These are phyloP conservation scores for Congeria kusceri DNA, from an alignment of 2,888 invertebrate species.

Conservation along the genomic window DNA sequence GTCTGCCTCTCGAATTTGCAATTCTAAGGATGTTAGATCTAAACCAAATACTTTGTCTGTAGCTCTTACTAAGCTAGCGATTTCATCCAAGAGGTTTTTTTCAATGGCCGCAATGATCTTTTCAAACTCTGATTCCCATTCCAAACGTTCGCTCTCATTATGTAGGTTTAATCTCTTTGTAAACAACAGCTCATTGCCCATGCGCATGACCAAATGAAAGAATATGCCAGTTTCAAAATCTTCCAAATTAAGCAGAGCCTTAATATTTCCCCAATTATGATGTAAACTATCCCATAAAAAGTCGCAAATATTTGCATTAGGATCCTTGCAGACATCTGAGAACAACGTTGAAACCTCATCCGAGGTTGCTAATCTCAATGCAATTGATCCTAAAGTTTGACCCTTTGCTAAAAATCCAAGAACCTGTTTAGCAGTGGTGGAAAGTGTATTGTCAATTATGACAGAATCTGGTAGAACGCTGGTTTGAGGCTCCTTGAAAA, in stretches of 20 bases:
- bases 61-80: background rate
- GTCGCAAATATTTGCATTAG: too few relatives aligned
- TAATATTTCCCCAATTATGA: conserved; percentile 8
- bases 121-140: conserved; percentile 28
- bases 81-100: background rate
- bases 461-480: too few relatives aligned
- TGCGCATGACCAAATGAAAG: too few relatives aligned
- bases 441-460: background rate
- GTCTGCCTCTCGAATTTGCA: conserved; percentile 11
- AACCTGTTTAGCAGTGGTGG: conserved; percentile 27
- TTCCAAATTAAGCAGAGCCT: background rate
- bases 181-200: too few relatives aligned
- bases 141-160: background rate
- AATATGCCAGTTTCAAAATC: too few relatives aligned
- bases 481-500: too few relatives aligned
- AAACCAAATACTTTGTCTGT: conserved; percentile 5
- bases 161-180: too few relatives aligned
- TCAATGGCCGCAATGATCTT: background rate
- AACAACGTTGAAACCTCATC: background rate
- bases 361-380: conserved; percentile 5
- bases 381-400: conserved; percentile 38
- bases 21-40: conserved; percentile 10
- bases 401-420: conserved; percentile 33
- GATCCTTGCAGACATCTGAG: background rate
- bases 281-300: background rate